phyloP scores from a whole-genome alignment of 1,140 invertebrate genomes.

The Pectinophora gossypiella region DNA sequence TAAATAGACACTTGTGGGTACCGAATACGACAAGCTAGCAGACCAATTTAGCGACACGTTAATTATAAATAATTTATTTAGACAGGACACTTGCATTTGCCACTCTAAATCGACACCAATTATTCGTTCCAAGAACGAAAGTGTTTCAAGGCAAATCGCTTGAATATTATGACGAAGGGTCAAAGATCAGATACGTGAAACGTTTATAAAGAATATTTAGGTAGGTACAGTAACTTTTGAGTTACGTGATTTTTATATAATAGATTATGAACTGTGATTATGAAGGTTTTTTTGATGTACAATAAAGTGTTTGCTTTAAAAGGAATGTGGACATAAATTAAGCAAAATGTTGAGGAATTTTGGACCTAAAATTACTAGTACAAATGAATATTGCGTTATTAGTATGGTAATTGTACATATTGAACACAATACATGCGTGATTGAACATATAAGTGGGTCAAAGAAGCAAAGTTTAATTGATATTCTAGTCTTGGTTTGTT shows the following conservation, averaged over 20 bases:
- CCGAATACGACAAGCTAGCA: too few species aligned
- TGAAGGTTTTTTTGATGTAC: not conserved
- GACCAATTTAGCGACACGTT: too few species aligned
- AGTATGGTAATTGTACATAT: not conserved
- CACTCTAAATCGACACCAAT: not conserved
- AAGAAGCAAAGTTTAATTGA: slow-evolving; percentile 38
- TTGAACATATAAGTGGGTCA: slow-evolving; percentile 35
- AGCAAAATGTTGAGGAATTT: too few species aligned
- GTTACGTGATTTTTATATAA: not conserved
- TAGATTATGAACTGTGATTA: not conserved
- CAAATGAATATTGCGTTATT: not conserved
- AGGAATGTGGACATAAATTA: too few species aligned
- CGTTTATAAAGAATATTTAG: too few species aligned
- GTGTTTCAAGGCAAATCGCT: slow-evolving; percentile 30
- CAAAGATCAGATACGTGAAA: slow-evolving; percentile 15
- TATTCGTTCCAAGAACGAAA: slow-evolving; percentile 11
- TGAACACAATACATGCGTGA: slow-evolving; percentile 21
- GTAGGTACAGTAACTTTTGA: not conserved
- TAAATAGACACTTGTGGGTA: too few species aligned
- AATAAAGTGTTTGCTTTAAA: too few species aligned
- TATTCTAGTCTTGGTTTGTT: slow-evolving; percentile 37
- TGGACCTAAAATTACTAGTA: not conserved
- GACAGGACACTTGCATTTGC: too few species aligned
- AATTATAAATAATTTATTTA: too few species aligned
- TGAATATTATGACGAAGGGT: slow-evolving; percentile 15